phyloP scores from a whole-genome alignment of 2,113 vertebrate genomes.

The Saccopteryx leptura region DNA sequence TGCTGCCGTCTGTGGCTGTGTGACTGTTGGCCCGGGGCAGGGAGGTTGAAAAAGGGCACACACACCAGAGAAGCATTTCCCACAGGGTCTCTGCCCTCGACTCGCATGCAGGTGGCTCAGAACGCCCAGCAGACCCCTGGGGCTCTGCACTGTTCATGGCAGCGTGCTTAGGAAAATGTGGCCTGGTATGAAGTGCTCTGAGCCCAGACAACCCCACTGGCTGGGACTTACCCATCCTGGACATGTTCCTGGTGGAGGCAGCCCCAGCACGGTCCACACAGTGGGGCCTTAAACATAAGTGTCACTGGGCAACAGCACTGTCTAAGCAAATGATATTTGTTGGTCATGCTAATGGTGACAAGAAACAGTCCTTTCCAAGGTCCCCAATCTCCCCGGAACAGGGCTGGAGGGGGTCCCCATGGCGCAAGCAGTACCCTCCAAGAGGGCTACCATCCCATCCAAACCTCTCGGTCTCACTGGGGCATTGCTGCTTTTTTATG shows the following conservation, averaged over 20 bases:
- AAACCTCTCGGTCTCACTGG: neutral
- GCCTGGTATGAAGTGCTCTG: neutral
- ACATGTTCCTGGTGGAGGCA: neutral
- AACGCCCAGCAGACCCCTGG: rapidly evolving
- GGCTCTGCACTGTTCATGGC: neutral
- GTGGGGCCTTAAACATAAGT: too few species aligned
- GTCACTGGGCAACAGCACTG: rapidly evolving
- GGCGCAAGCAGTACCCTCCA: rapidly evolving
- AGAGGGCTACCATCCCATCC: neutral
- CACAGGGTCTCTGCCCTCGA: rapidly evolving
- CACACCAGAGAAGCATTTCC: too few species aligned
- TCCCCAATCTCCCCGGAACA: rapidly evolving
- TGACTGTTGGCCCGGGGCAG: neutral
- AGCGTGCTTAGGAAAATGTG: neutral
- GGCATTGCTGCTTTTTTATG: too few species aligned
- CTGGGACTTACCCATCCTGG: too few species aligned
- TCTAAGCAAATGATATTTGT: too few species aligned
- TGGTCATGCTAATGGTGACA: rapidly evolving
- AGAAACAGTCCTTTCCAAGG: too few species aligned
- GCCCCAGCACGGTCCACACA: neutral
- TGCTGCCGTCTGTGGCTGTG: rapidly evolving
- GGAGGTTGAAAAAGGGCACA: neutral
- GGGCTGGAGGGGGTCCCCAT: rapidly evolving
- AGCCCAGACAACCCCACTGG: neutral
- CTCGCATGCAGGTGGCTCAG: rapidly evolving